Conservation (phyloP, 2,888 invertebrate species). For the Scrobipalpa atriplicella region DNA sequence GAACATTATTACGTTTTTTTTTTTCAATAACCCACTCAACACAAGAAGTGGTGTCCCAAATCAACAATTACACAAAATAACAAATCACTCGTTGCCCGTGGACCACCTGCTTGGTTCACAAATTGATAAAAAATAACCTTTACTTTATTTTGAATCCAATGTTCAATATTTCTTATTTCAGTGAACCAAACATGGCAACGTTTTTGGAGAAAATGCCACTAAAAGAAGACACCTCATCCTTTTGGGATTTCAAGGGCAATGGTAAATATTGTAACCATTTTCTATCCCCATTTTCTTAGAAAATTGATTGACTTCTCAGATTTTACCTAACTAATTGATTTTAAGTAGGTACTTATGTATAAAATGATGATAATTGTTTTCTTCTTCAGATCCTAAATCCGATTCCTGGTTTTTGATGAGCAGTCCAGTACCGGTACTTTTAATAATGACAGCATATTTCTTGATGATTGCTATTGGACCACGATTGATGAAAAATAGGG, state of each 20-base stretch:
- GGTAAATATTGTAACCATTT: constrained; percentile 36
- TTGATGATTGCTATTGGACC: constrained; percentile 89
- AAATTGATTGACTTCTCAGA: no score
- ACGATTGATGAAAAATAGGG: constrained; percentile 87
- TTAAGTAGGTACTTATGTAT: background rate
- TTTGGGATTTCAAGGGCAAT: constrained; percentile 42
- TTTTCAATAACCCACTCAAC: no score
- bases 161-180: background rate
- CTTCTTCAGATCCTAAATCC: constrained; percentile 85
- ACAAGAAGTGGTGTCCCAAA: no score
- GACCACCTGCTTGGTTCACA: no score
- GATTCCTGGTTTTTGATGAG: constrained; percentile 92
- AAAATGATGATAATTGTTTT: constrained; percentile 3
- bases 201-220: background rate
- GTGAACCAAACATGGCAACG: background rate
- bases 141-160: no score
- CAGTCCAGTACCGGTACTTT: constrained; percentile 86
- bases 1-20: no score
- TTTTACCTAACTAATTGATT: no score
- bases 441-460: constrained; percentile 85
- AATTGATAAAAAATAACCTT: no score
- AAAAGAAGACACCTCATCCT: constrained; percentile 2
- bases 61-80: no score
- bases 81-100: no score
- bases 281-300: background rate